Base-by-base conservation (phyloP, 2,113 vertebrate genomes). In the Colaptes auratus region DNA sequence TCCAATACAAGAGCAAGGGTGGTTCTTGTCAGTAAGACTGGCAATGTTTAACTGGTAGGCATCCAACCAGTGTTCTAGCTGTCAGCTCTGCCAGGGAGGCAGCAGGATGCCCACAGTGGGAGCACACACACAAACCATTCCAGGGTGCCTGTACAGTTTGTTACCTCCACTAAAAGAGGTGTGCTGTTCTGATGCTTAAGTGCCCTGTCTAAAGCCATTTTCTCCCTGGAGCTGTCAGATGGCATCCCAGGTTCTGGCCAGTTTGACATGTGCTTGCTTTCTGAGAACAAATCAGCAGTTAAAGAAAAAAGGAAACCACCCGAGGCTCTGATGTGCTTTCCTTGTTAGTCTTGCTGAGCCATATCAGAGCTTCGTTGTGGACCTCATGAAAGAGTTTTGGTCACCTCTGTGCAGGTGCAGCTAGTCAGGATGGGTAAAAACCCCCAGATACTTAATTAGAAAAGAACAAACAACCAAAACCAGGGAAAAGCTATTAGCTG, bases 1-100 rank as follows among this genome's bases (percentile, higher is more conserved):
- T 91, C 8, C 13, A 6, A 65, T 82, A 53, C 19, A 60, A 10
- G 36, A 61, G n/a, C 63, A 87, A 55, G 35, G 46, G 35, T 6
- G 12, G 18, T 48, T 72, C 59, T 72, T 56, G 8, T 74, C 70
- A 56, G 70, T 56, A 88, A 60, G 64, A 64, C 25, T 14, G 13
- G 39, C 30, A 39, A 24, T 50, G 39, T 73, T 74, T 89, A 85
- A 73, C 70, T 48, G 30, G 64, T 52, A 67, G 39, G 46, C 48
- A 90, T 92, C 48, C 86, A 86, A 61, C 17, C 56, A 82, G 17
- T 28, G 36, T 66, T 93, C 91, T 81, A 81, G 50, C 36, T 90
- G 33, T 86, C 10, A 12, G 25, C 61, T 88, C 35, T 90, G 33
- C 61, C 60, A 60, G 27, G n/a, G 13, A 53, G 10, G 14, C 35